Evolutionary conservation across 2,113 vertebrate genomes (phyloP).

Genomic region (Carlito syrichta): DNA sequence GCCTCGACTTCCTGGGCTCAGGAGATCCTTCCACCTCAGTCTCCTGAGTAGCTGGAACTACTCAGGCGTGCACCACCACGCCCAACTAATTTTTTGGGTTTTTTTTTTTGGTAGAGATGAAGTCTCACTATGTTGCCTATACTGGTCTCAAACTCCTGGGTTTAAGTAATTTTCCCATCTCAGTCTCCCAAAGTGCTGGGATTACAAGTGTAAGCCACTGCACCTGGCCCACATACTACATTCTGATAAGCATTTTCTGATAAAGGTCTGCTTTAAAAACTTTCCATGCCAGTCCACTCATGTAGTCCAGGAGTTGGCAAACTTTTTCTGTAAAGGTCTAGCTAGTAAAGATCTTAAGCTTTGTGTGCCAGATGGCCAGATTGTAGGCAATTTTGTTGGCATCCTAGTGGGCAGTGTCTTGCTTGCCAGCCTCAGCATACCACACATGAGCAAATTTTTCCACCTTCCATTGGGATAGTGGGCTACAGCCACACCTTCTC

Average conservation of each 20-base stretch:
- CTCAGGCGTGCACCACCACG: too few relatives aligned
- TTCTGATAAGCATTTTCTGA: background rate
- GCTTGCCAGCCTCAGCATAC: background rate
- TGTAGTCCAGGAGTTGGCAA: background rate
- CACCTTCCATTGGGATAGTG: background rate
- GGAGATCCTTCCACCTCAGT: too few relatives aligned
- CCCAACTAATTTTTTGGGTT: too few relatives aligned
- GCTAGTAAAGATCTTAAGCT: background rate
- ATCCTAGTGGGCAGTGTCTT: background rate
- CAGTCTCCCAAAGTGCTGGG: too few relatives aligned
- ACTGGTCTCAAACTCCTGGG: too few relatives aligned
- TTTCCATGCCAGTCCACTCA: slow-evolving; percentile 22
- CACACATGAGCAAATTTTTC: background rate
- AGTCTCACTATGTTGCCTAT: too few relatives aligned
- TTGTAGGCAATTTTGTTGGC: background rate
- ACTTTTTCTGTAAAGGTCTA: background rate
- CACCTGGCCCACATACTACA: too few relatives aligned
- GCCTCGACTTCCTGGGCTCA: too few relatives aligned
- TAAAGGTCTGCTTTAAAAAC: background rate
- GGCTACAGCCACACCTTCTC: background rate
- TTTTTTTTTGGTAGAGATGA: too few relatives aligned
- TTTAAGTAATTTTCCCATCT: too few relatives aligned
- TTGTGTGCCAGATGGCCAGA: background rate
- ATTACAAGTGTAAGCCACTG: too few relatives aligned
- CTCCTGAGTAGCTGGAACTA: too few relatives aligned